Conservation (phyloP, 2,888 invertebrate species). For the Eupithecia abbreviata region DNA sequence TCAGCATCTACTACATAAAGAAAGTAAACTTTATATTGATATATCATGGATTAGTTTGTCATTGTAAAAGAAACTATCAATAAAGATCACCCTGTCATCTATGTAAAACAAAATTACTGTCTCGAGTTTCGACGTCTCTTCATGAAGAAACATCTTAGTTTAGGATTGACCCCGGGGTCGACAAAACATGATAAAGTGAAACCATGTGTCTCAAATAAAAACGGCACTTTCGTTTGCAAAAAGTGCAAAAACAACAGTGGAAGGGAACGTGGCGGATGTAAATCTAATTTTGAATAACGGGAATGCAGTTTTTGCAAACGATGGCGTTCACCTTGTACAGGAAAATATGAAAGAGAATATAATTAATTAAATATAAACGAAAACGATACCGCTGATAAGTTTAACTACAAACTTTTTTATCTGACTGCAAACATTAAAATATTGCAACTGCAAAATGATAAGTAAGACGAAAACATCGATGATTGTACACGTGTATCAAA, state of each 20-base stretch:
- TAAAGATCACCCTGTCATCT: not conserved
- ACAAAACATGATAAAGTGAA: conserved; percentile 20
- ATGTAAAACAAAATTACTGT: not conserved
- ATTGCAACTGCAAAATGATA: conserved; percentile 10
- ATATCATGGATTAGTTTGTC: not conserved
- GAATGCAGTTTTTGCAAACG: conserved; percentile 51
- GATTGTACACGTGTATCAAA: not conserved
- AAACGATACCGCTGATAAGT: conserved; percentile 9
- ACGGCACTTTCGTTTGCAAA: conserved; percentile 53
- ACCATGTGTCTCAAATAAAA: conserved; percentile 44
- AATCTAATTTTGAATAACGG: conserved; percentile 62
- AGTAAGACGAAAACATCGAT: conserved; percentile 6
- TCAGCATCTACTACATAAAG: conserved; percentile 59
- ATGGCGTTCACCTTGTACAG: conserved; percentile 15
- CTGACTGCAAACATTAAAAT: conserved; percentile 12
- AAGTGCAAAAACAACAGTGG: conserved; percentile 48
- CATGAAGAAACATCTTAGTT: not conserved
- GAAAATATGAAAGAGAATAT: conserved; percentile 4
- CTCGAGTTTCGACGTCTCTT: not conserved
- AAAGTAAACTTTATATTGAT: conserved; percentile 28
- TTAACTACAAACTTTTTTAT: not conserved
- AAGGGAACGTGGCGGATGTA: conserved; percentile 58
- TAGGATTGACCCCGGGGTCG: not conserved
- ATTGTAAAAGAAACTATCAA: not conserved
- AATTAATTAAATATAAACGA: not conserved